Percentiles rank a stretch among this genome's conserved stretches.
Conservation (phyloP, 2,888 invertebrate species). For the Cremastinae sp. region DNA sequence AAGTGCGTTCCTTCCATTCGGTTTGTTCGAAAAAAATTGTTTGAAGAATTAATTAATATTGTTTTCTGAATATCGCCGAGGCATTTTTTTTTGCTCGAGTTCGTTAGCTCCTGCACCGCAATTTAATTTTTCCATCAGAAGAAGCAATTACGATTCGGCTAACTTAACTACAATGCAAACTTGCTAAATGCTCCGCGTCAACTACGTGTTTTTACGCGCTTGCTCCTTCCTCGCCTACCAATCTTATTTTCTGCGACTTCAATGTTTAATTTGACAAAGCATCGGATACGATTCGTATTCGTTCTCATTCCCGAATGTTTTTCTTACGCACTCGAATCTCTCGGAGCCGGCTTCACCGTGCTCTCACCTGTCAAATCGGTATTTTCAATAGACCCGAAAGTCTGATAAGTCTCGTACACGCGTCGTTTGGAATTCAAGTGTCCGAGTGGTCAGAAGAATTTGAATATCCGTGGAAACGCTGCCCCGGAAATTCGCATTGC, state of each 20-base stretch:
- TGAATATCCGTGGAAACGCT: constrained; percentile 67
- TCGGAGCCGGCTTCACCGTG: too few species aligned
- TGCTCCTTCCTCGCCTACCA: constrained; percentile 9
- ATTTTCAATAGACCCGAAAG: constrained; percentile 75
- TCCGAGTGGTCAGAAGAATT: constrained; percentile 75
- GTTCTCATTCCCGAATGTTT: not conserved
- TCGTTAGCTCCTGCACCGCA: constrained; percentile 53
- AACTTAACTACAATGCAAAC: constrained; percentile 44
- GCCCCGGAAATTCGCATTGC: constrained; percentile 46
- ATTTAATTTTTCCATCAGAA: constrained; percentile 61
- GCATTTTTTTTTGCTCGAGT: constrained; percentile 23
- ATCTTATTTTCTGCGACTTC: constrained; percentile 21
- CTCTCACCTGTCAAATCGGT: constrained; percentile 74
- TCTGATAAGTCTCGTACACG: constrained; percentile 20
- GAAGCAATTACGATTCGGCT: constrained; percentile 48
- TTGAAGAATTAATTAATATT: too few species aligned
- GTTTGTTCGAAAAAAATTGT: too few species aligned
- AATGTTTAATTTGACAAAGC: too few species aligned
- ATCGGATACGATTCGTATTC: too few species aligned
- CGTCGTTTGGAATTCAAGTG: constrained; percentile 64
- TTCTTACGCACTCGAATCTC: not conserved
- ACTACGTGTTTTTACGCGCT: not conserved
- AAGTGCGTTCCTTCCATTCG: too few species aligned
- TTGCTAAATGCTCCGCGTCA: constrained; percentile 15
- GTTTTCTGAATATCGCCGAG: too few species aligned